Conservation (phyloP, 2,113 vertebrate species). For the Epinephelus fuscoguttatus region DNA sequence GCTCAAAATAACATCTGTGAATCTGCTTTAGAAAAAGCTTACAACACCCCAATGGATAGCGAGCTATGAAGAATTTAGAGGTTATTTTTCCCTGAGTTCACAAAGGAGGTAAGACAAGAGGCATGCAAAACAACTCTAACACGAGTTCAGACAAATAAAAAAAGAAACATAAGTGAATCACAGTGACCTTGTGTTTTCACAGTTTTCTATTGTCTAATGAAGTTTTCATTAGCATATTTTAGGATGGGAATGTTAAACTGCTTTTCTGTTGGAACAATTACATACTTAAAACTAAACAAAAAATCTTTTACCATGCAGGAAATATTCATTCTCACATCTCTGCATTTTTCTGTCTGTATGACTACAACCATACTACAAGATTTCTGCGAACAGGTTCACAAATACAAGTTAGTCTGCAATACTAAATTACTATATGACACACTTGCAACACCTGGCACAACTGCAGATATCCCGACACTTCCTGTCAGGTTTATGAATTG, state of each 20-base stretch:
- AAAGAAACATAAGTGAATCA: neutral
- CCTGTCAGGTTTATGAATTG: neutral
- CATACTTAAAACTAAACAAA: neutral
- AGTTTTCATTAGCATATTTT: neutral
- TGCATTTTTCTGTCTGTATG: neutral
- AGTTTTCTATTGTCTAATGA: neutral
- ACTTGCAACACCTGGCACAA: neutral
- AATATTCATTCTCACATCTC: neutral
- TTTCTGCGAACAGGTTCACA: neutral
- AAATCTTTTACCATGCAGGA: too few relatives aligned
- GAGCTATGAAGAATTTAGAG: slow-evolving; percentile 30
- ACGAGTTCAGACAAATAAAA: neutral
- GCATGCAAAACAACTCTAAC: neutral
- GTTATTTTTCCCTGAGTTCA: neutral
- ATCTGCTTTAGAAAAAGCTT: slow-evolving; percentile 16
- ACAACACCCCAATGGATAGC: neutral
- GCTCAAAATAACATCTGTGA: slow-evolving; percentile 27
- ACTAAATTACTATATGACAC: neutral
- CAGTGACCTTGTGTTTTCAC: neutral
- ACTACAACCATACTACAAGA: too few relatives aligned
- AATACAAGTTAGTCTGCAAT: neutral
- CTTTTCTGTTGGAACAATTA: neutral
- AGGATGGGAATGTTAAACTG: neutral
- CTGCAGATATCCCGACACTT: neutral
- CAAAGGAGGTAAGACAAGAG: neutral